Conservation (phyloP, 2,797 vertebrate genomes). For the Mycteria americana region DNA sequence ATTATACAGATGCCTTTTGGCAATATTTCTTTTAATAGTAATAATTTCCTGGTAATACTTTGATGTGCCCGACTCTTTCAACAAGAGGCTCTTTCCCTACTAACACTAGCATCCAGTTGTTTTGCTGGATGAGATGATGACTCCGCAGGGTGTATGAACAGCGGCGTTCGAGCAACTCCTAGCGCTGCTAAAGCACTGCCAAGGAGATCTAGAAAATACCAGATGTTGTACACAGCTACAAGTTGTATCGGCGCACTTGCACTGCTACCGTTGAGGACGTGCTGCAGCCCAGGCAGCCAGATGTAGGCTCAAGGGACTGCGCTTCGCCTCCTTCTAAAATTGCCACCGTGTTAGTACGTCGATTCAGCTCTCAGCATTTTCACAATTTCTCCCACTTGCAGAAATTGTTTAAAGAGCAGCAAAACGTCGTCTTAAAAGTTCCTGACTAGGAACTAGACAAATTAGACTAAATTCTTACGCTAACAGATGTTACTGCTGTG, state of each 20-base stretch:
- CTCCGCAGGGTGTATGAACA: background rate
- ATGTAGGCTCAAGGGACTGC: too few species aligned
- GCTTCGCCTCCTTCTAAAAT: background rate
- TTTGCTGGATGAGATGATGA: background rate
- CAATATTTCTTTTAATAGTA: background rate
- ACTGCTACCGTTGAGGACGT: fast-evolving
- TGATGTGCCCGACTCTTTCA: background rate
- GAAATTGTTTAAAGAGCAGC: background rate
- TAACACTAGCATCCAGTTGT: background rate
- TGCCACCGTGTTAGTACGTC: fast-evolving
- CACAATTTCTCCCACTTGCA: background rate
- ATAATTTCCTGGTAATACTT: background rate
- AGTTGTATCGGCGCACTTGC: background rate
- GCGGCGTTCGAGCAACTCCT: fast-evolving
- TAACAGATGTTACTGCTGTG: background rate
- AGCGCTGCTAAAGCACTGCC: background rate
- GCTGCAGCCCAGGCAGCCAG: background rate
- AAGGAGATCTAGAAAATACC: background rate
- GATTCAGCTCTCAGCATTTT: background rate
- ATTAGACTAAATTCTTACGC: background rate
- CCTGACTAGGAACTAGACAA: background rate
- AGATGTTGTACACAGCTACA: background rate
- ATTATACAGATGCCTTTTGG: background rate
- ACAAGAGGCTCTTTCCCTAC: background rate
- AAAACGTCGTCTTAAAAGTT: background rate